Evolutionary conservation across 2,888 invertebrate genomes (phyloP).

Genomic region (Rotaria socialis): DNA sequence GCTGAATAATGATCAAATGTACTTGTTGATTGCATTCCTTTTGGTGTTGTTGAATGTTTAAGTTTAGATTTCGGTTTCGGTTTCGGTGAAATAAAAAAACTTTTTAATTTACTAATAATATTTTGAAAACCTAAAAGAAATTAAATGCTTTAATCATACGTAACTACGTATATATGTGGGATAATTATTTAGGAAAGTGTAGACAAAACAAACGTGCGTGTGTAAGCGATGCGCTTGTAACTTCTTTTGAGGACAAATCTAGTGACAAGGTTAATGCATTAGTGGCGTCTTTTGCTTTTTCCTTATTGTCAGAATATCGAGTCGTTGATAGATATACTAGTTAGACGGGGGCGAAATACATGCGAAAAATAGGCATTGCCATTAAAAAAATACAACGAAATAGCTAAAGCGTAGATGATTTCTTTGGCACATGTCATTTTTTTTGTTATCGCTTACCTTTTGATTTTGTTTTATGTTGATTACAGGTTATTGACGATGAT

Average conservation of each 20-base stretch:
- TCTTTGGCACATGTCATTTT: background rate
- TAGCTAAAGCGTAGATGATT: background rate
- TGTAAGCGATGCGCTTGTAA: background rate
- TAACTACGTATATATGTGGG: too few relatives aligned
- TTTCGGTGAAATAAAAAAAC: background rate
- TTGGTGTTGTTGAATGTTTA: background rate
- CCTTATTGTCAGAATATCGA: background rate
- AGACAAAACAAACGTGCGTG: background rate
- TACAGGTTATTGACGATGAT: background rate
- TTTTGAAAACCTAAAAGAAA: background rate
- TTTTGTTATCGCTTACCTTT: background rate
- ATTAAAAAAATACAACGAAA: background rate
- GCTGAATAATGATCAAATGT: background rate
- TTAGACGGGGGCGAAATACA: background rate
- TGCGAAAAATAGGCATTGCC: background rate
- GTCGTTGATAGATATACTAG: background rate
- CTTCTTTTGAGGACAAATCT: too few relatives aligned
- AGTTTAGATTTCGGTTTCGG: background rate
- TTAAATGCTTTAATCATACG: too few relatives aligned
- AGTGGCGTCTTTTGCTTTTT: background rate
- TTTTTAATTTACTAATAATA: background rate
- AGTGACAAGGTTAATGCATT: background rate
- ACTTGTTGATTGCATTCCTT: background rate
- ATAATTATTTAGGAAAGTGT: too few relatives aligned
- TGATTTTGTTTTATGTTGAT: background rate